A percentile compares a stretch with the other conserved stretches of the same genome.
These are phyloP conservation scores for Callionymus lyra DNA, from an alignment of 2,113 vertebrate genomes.

Conservation along the genomic window DNA sequence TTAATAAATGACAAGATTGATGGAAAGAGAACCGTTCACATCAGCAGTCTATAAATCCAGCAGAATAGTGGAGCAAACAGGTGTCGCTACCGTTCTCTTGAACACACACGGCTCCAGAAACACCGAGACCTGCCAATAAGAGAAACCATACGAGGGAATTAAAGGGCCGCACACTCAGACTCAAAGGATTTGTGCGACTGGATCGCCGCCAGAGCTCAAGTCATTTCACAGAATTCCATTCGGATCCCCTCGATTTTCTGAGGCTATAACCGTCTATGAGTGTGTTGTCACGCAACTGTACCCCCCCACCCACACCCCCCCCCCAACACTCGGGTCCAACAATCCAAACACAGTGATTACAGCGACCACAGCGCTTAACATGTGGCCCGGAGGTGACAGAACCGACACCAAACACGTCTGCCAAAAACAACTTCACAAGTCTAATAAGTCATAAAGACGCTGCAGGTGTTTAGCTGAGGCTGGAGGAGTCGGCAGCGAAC, in stretches of 20 bases:
- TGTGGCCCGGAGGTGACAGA: slow-evolving; percentile 6
- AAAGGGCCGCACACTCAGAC: background rate
- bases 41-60: slow-evolving; percentile 44
- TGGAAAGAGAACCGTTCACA: slow-evolving; percentile 44
- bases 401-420: slow-evolving; percentile 10
- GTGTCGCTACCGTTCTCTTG: slow-evolving; percentile 17
- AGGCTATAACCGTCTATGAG: no score
- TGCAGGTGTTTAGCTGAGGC: slow-evolving; percentile 6
- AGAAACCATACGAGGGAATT: background rate
- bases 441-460: slow-evolving; percentile 8
- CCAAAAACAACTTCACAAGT: slow-evolving; percentile 13
- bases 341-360: no score
- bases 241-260: slow-evolving; percentile 9
- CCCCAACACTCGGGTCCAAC: no score
- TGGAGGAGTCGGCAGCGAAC: slow-evolving; percentile 7
- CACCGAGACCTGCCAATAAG: background rate
- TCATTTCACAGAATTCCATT: slow-evolving; percentile 2
- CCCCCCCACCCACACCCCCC: no score
- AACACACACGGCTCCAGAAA: slow-evolving; percentile 2
- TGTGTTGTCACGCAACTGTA: no score
- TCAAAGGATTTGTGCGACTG: slow-evolving; percentile 3
- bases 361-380: background rate
- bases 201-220: slow-evolving; percentile 5
- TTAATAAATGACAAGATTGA: slow-evolving; percentile 29
- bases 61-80: slow-evolving; percentile 43